Conservation (phyloP, 2,888 invertebrate genomes). For the Trileptium ribeirensis region DNA sequence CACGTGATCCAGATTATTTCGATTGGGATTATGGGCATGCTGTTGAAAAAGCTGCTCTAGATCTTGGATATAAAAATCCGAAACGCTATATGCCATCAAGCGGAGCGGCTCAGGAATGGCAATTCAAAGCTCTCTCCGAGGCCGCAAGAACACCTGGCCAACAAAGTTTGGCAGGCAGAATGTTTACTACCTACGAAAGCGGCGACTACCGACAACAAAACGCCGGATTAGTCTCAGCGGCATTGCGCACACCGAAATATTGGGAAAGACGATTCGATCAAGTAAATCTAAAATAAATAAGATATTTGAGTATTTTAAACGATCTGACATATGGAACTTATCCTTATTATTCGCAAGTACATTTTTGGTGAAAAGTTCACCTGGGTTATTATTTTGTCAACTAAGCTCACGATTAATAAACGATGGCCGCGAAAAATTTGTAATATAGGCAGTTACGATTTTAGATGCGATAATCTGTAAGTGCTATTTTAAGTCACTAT, state of each 20-base stretch:
- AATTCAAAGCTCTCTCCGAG: neutral
- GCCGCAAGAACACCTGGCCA: neutral
- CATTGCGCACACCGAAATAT: neutral
- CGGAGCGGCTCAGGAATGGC: neutral
- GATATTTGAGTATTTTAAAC: too few species aligned
- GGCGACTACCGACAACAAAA: neutral
- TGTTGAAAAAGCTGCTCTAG: neutral
- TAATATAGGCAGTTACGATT: too few species aligned
- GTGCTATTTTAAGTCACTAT: too few species aligned
- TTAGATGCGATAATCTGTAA: too few species aligned
- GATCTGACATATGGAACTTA: too few species aligned
- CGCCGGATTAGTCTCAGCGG: neutral
- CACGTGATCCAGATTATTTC: neutral
- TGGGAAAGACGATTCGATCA: neutral
- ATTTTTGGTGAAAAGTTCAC: too few species aligned
- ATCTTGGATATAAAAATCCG: neutral
- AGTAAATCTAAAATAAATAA: neutral
- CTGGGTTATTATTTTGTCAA: too few species aligned
- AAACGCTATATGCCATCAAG: neutral
- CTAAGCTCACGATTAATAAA: too few species aligned
- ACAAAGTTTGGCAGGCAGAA: neutral
- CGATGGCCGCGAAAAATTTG: too few species aligned
- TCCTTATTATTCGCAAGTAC: too few species aligned
- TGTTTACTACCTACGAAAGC: neutral
- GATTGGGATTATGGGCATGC: neutral